Percentiles rank a stretch among this genome's conserved stretches.
Conservation (phyloP, 2,888 invertebrate species). For the Luperina nickerlii region DNA sequence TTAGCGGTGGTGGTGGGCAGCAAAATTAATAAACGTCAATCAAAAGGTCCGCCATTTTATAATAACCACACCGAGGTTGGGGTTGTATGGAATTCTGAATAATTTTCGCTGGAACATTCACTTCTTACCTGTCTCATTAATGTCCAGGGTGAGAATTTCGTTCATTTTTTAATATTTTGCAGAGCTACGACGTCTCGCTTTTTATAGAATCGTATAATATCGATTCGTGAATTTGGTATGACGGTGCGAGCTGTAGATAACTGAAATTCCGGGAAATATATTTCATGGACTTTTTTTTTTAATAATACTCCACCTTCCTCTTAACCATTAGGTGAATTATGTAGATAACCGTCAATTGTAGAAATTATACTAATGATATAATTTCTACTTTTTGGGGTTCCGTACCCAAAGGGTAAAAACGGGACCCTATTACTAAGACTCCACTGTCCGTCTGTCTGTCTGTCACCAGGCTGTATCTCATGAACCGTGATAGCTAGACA, state of each 20-base stretch:
- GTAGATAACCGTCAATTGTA: too few species aligned
- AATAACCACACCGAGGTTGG: conserved; percentile 47
- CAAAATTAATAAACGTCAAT: conserved; percentile 71
- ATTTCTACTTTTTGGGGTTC: too few species aligned
- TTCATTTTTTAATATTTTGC: neutral
- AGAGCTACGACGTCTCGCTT: neutral
- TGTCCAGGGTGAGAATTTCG: conserved; percentile 7
- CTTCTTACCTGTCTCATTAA: conserved; percentile 40
- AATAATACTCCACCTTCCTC: neutral
- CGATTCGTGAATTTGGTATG: neutral
- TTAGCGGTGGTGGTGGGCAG: conserved; percentile 47
- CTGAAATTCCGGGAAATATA: neutral
- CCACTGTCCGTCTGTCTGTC: too few species aligned
- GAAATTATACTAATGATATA: too few species aligned
- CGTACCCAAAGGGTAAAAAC: too few species aligned
- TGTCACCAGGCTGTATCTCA: too few species aligned
- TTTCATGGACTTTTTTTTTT: neutral
- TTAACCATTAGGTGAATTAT: neutral
- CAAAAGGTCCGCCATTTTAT: conserved; percentile 60
- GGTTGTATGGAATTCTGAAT: conserved; percentile 52
- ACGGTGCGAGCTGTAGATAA: neutral
- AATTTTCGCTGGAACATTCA: conserved; percentile 31
- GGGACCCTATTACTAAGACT: too few species aligned
- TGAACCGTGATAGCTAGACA: too few species aligned
- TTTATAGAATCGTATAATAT: neutral